phyloP scores from a whole-genome alignment of 2,888 invertebrate genomes.

The Ectemnius lituratus region DNA sequence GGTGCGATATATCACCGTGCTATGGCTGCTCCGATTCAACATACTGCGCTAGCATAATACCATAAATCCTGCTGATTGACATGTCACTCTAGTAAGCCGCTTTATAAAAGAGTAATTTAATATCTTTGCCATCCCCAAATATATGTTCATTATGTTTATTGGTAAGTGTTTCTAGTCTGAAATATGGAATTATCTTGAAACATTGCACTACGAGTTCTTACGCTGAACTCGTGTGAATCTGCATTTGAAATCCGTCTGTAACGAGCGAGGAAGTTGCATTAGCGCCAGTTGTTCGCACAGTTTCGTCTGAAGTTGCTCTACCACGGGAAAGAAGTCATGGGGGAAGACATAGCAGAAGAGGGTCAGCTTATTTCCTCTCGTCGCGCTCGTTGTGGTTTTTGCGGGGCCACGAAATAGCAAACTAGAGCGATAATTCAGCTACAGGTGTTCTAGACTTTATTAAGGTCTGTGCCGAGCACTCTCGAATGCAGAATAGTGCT shows the following conservation, averaged over 20 bases:
- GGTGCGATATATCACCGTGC: constrained; percentile 4
- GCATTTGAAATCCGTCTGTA: constrained; percentile 42
- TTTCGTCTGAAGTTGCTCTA: constrained; percentile 39
- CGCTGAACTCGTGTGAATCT: constrained; percentile 25
- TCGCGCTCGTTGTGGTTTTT: constrained; percentile 50
- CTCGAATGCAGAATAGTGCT: background rate
- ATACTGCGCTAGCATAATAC: background rate
- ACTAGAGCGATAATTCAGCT: constrained; percentile 73
- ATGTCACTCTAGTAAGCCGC: background rate
- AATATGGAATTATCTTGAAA: background rate
- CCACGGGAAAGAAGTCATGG: constrained; percentile 24
- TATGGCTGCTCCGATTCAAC: background rate
- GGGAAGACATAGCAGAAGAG: constrained; percentile 31
- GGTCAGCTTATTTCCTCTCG: constrained; percentile 47
- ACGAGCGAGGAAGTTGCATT: constrained; percentile 51
- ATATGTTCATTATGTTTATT: background rate
- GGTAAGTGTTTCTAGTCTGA: constrained; percentile 1
- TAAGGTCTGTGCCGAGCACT: constrained; percentile 56
- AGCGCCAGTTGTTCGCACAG: constrained; percentile 42
- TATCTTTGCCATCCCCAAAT: too few species aligned
- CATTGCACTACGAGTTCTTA: constrained; percentile 8
- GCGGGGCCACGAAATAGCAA: constrained; percentile 55
- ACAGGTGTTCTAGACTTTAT: constrained; percentile 70
- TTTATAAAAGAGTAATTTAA: too few species aligned
- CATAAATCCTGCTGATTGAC: background rate